Percentiles rank a stretch among this genome's conserved stretches.
phyloP scores from a whole-genome alignment of 64 coral and sea anemone genomes.

The Orbicella faveolata region DNA sequence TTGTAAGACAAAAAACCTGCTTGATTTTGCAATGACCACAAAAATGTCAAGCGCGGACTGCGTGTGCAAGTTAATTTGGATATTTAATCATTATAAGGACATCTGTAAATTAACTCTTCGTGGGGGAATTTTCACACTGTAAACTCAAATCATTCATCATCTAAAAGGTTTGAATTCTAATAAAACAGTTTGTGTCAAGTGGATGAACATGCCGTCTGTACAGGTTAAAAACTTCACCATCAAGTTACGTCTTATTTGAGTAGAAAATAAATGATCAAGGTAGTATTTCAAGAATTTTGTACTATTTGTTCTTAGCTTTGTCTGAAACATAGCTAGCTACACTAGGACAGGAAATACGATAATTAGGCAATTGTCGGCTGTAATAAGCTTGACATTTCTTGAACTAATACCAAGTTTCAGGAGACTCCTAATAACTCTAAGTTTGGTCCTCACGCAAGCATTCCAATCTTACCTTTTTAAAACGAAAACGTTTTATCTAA shows the following conservation, averaged over 20 bases:
- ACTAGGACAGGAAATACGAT: slow-evolving; percentile 24
- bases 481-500: background rate
- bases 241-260: background rate
- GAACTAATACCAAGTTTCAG: background rate
- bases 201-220: slow-evolving; percentile 14
- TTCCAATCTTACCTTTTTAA: background rate
- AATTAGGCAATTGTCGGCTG: slow-evolving; percentile 46
- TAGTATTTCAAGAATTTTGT: background rate
- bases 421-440: background rate
- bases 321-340: slow-evolving; percentile 7
- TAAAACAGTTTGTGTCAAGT: slow-evolving; percentile 16
- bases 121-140: slow-evolving; percentile 21
- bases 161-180: slow-evolving; percentile 15
- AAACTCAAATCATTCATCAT: slow-evolving; percentile 29
- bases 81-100: slow-evolving; percentile 20
- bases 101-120: slow-evolving; percentile 47
- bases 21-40: background rate
- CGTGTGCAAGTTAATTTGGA: slow-evolving; percentile 4
- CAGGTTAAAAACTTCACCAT: slow-evolving; percentile 6
- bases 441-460: slow-evolving; percentile 28
- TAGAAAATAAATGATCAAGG: background rate
- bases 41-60: background rate
- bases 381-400: slow-evolving; percentile 51
- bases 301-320: background rate
- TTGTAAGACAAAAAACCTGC: background rate